phyloP scores from a whole-genome alignment of 30 jellyfish, hydroid and myxozoan genomes.

The Cassiopea xamachana region DNA sequence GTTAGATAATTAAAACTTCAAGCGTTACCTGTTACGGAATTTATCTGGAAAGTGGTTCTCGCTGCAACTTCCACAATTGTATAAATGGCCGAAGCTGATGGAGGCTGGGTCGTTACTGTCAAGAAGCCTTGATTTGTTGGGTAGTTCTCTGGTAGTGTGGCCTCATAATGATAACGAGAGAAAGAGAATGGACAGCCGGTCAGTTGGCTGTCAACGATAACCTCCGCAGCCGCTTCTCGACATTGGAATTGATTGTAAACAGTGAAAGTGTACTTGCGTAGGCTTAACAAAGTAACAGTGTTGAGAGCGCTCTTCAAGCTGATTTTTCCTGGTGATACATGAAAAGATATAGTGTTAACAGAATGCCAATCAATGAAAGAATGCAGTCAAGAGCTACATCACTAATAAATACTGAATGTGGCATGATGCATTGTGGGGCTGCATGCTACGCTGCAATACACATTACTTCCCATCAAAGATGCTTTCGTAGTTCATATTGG shows the following conservation, averaged over 20 bases:
- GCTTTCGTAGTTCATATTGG: too few species aligned
- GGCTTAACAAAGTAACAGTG: conserved; percentile 55
- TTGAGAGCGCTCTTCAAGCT: conserved; percentile 33
- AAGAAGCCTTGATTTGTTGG: conserved; percentile 41
- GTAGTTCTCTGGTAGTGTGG: conserved; percentile 66
- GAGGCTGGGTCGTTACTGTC: conserved; percentile 58
- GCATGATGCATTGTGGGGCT: too few species aligned
- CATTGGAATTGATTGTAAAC: conserved; percentile 73
- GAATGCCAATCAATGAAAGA: too few species aligned
- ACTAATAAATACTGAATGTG: too few species aligned
- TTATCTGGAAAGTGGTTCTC: conserved; percentile 56
- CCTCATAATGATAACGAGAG: conserved; percentile 56
- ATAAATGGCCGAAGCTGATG: conserved; percentile 44
- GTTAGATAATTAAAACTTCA: neutral
- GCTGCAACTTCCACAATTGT: conserved; percentile 76
- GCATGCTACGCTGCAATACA: too few species aligned
- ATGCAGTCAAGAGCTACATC: too few species aligned
- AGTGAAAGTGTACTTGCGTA: conserved; percentile 41
- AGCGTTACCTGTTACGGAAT: conserved; percentile 64
- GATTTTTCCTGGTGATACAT: conserved; percentile 26
- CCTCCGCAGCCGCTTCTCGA: conserved; percentile 71
- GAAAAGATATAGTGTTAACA: neutral
- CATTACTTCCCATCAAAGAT: too few species aligned
- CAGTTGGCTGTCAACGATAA: conserved; percentile 60
- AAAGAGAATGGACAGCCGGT: conserved; percentile 65